These are phyloP conservation scores for Eristalis arbustorum DNA, from an alignment of 2,888 invertebrate species.

Conservation along the genomic window DNA sequence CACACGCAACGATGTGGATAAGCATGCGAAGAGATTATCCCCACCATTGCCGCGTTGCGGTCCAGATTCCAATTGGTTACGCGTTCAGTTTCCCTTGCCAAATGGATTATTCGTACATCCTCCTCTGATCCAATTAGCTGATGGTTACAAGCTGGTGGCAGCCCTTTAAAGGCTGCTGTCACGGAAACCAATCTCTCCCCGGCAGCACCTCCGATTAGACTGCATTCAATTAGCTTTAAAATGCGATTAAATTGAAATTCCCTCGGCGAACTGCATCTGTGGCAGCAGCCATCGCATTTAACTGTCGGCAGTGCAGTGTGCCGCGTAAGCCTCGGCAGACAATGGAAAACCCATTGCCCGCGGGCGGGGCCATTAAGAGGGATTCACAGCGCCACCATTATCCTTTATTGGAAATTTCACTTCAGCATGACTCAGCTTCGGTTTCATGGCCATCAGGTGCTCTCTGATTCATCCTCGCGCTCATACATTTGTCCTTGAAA, in stretches of 20 bases:
- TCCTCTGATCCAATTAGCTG: not conserved
- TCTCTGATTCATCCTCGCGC: not conserved
- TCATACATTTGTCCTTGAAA: not conserved
- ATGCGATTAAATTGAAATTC: constrained; percentile 40
- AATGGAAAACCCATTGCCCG: not conserved
- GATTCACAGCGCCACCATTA: not conserved
- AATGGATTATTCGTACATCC: not conserved
- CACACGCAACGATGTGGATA: too few species aligned
- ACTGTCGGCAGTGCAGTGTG: constrained; percentile 1
- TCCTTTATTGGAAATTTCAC: constrained; percentile 1
- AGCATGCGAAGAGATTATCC: too few species aligned
- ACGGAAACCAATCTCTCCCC: not conserved
- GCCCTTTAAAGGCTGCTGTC: not conserved
- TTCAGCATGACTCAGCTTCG: not conserved
- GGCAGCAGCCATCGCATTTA: constrained; percentile 31
- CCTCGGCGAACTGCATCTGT: constrained; percentile 35
- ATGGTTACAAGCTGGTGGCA: not conserved
- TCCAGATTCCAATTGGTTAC: not conserved
- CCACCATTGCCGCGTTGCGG: not conserved
- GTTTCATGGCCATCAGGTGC: not conserved
- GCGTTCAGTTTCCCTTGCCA: not conserved
- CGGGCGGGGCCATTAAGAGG: constrained; percentile 14
- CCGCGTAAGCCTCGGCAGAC: constrained; percentile 7
- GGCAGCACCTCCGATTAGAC: not conserved
- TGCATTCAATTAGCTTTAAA: constrained; percentile 39